Conservation (phyloP, 2,888 invertebrate species). For the Autographa gamma region DNA sequence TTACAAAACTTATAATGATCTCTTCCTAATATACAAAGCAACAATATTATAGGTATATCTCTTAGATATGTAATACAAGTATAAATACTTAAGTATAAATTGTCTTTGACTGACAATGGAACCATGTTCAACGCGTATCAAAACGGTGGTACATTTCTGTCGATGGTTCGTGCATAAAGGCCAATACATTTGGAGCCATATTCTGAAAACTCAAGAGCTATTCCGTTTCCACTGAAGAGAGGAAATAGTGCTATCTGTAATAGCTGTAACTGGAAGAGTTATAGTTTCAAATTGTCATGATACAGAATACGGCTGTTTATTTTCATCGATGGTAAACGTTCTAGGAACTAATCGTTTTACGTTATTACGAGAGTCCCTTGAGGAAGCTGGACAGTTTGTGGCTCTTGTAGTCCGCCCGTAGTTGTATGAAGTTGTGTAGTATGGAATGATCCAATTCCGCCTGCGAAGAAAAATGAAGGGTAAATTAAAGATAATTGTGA, state of each 20-base stretch:
- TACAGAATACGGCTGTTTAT: neutral
- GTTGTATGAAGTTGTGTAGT: constrained; percentile 97
- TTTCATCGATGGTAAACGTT: neutral
- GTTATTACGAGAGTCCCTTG: constrained; percentile 85
- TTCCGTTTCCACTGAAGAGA: neutral
- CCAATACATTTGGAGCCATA: neutral
- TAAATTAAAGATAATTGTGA: constrained; percentile 31
- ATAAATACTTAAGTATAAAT: constrained; percentile 39
- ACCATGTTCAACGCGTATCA: neutral
- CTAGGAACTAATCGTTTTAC: neutral
- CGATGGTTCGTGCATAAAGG: constrained; percentile 5
- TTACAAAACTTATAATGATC: constrained; percentile 35
- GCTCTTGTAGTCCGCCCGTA: constrained; percentile 97
- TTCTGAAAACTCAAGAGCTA: neutral
- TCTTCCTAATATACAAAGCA: constrained; percentile 64
- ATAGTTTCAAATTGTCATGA: neutral
- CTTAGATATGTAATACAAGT: constrained; percentile 46
- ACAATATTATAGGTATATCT: constrained; percentile 54
- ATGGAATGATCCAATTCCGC: constrained; percentile 96
- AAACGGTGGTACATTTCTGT: constrained; percentile 9
- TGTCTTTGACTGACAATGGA: constrained; percentile 15
- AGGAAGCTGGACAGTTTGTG: constrained; percentile 93
- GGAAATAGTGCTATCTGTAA: neutral
- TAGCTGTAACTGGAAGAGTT: neutral
- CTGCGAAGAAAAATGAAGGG: constrained; percentile 85